Conservation (phyloP, 2,888 invertebrate species). For the Bombylius discolor region DNA sequence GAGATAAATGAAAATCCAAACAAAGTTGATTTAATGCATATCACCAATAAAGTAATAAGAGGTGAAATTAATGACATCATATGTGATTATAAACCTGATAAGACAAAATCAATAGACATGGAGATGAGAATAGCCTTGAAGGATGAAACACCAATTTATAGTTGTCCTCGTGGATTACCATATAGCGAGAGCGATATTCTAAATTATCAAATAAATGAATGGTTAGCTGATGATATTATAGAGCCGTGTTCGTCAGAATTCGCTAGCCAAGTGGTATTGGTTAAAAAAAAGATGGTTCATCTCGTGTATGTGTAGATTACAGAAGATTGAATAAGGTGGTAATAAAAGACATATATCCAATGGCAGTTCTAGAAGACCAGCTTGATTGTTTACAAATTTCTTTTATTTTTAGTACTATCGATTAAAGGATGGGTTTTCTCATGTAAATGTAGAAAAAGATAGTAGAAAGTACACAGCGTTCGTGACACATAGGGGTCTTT, state of each 20-base stretch:
- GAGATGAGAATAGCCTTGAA: no score
- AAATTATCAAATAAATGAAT: background rate
- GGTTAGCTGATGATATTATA: conserved; percentile 1
- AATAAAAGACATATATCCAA: conserved; percentile 4
- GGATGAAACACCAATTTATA: no score
- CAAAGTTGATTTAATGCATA: no score
- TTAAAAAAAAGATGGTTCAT: conserved; percentile 7
- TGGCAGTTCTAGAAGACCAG: conserved; percentile 8
- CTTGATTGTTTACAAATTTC: conserved; percentile 17
- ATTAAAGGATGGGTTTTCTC: conserved; percentile 22
- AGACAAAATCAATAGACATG: no score
- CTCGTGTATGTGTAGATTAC: conserved; percentile 26
- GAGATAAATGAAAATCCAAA: no score
- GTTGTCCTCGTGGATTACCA: background rate
- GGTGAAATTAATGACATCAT: no score
- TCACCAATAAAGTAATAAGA: no score
- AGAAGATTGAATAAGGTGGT: conserved; percentile 2
- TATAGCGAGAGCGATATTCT: background rate
- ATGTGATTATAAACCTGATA: no score
- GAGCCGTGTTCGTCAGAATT: conserved; percentile 7
- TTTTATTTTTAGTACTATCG: conserved; percentile 18
- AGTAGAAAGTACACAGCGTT: conserved; percentile 25
- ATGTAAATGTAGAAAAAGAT: conserved; percentile 18
- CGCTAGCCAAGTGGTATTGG: conserved; percentile 14
- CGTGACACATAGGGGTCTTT: conserved; percentile 23